phyloP scores from a whole-genome alignment of 37 sponge, comb jelly and placozoan genomes.

The Beroe forskalii region DNA sequence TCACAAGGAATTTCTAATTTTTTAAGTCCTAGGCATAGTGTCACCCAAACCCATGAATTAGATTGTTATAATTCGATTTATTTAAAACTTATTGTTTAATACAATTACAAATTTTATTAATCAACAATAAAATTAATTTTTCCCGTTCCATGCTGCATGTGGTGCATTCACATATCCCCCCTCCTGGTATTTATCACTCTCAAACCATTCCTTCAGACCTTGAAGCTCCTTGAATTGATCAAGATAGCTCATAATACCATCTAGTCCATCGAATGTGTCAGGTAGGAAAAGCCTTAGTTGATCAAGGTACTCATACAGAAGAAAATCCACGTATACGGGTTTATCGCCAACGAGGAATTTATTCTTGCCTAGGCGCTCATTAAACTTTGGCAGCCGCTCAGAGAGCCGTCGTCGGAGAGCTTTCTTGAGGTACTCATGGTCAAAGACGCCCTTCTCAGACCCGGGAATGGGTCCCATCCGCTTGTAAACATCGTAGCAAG shows the following conservation, averaged over 20 bases:
- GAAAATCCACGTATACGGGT: conserved; percentile 30
- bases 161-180: conserved; percentile 24
- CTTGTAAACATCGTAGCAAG: conserved; percentile 4
- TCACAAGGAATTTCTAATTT: too few relatives aligned
- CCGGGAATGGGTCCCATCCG: conserved; percentile 4
- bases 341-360: conserved; percentile 11
- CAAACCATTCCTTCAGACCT: background rate
- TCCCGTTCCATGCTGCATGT: conserved; percentile 26
- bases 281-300: conserved; percentile 29
- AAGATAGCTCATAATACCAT: background rate
- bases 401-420: background rate
- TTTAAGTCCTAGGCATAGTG: too few relatives aligned
- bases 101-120: too few relatives aligned
- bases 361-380: background rate
- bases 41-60: too few relatives aligned
- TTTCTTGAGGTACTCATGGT: conserved; percentile 49
- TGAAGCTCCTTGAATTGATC: background rate
- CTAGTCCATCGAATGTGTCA: background rate
- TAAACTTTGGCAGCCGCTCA: conserved; percentile 20
- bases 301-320: conserved; percentile 43
- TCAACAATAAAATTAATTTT: background rate
- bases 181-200: conserved; percentile 5
- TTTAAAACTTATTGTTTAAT: too few relatives aligned
- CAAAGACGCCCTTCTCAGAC: conserved; percentile 4
- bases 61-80: too few relatives aligned